These are phyloP conservation scores for Deroptyus accipitrinus DNA, from an alignment of 2,113 vertebrate species.

Conservation along the genomic window DNA sequence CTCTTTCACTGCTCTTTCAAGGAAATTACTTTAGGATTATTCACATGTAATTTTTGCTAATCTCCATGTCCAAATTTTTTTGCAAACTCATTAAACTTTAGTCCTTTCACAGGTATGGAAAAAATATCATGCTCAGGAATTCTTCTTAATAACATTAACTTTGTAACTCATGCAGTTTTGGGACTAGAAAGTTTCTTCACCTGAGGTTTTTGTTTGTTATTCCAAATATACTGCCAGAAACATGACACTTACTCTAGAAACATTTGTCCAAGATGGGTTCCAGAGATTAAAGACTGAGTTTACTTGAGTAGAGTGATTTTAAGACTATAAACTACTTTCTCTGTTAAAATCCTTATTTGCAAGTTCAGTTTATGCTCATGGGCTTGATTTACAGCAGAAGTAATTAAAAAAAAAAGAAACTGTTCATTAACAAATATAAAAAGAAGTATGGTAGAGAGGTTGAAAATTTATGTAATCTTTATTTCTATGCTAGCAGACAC, in stretches of 20 bases:
- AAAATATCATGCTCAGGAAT: slow-evolving; percentile 15
- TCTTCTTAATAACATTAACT: slow-evolving; percentile 36
- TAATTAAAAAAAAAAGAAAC: neutral
- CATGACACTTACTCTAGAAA: slow-evolving; percentile 49
- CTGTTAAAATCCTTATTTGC: slow-evolving; percentile 1
- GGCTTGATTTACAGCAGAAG: neutral
- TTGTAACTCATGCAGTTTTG: slow-evolving; percentile 21
- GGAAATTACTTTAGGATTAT: slow-evolving; percentile 6
- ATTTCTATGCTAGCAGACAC: neutral
- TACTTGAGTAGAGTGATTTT: slow-evolving; percentile 25
- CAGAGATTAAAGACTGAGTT: slow-evolving; percentile 25
- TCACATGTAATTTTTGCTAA: neutral
- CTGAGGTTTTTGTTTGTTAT: slow-evolving; percentile 60
- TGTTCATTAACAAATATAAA: neutral
- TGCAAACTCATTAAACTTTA: slow-evolving; percentile 33
- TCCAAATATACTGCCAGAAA: slow-evolving; percentile 58
- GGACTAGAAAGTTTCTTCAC: slow-evolving; percentile 32
- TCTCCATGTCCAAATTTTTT: slow-evolving; percentile 32
- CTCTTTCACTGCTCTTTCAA: slow-evolving; percentile 19
- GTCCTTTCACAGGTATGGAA: slow-evolving; percentile 28
- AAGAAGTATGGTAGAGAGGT: neutral
- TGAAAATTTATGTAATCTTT: neutral
- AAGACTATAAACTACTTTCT: slow-evolving; percentile 37
- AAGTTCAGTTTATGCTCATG: neutral
- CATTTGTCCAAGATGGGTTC: slow-evolving; percentile 31